Conservation (phyloP, 2,888 invertebrate species). For the Tyria jacobaeae region DNA sequence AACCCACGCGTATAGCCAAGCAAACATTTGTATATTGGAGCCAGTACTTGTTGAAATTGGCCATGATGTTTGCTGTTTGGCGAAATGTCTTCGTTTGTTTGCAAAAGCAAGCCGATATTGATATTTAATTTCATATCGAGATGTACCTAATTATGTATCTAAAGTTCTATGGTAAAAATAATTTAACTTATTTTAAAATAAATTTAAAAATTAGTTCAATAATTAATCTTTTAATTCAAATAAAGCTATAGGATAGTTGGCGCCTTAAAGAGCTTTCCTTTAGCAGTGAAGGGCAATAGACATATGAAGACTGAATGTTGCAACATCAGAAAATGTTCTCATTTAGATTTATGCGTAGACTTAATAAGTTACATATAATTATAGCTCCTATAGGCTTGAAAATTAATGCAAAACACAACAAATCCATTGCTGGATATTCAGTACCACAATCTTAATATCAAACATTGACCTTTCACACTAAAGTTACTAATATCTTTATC, state of each 20-base stretch:
- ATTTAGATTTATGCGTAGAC: too few species aligned
- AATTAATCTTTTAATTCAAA: too few species aligned
- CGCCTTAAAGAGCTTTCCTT: too few species aligned
- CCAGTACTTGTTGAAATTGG: constrained; percentile 2
- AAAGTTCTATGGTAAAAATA: too few species aligned
- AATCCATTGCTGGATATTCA: neutral
- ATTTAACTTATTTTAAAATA: too few species aligned
- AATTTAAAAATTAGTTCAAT: too few species aligned
- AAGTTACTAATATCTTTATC: constrained; percentile 12
- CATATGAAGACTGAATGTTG: too few species aligned
- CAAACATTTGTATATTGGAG: constrained; percentile 26
- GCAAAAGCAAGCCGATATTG: constrained; percentile 4
- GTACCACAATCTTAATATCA: neutral
- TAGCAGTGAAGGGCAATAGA: too few species aligned
- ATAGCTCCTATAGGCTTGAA: neutral
- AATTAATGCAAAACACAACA: neutral
- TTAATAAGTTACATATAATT: neutral
- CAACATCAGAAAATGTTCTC: too few species aligned
- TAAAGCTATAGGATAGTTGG: too few species aligned
- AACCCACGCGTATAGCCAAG: constrained; percentile 66
- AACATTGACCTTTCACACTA: constrained; percentile 7
- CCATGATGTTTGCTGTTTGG: constrained; percentile 19
- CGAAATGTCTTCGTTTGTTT: constrained; percentile 1
- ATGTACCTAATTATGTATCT: too few species aligned
- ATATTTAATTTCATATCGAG: too few species aligned